Percentiles rank a stretch among this genome's conserved stretches.
These are phyloP conservation scores for Peromyscus eremicus DNA, from an alignment of 2,797 vertebrate genomes.

Conservation along the genomic window DNA sequence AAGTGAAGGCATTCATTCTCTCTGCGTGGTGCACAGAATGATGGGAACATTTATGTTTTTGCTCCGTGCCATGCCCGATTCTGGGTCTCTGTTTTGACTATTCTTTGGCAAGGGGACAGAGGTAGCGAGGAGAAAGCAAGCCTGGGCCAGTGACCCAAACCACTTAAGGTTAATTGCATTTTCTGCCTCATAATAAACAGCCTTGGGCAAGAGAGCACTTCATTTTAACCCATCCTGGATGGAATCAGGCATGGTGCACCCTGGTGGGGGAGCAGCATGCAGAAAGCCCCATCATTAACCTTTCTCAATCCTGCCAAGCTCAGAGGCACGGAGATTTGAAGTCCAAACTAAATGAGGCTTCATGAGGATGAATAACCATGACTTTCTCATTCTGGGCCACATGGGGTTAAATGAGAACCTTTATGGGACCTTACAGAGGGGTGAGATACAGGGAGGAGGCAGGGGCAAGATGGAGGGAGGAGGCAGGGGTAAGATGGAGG, in stretches of 20 bases:
- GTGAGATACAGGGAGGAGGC: background rate
- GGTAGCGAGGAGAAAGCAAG: conserved; percentile 43
- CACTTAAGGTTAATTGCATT: conserved; percentile 66
- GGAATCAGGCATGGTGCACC: background rate
- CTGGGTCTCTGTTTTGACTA: background rate
- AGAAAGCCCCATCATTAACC: background rate
- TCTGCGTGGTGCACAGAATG: background rate
- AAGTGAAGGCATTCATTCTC: conserved; percentile 2
- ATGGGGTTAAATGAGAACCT: background rate
- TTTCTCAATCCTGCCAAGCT: background rate
- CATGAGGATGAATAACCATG: background rate
- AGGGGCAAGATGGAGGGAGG: background rate
- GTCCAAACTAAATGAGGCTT: background rate
- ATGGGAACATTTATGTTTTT: background rate
- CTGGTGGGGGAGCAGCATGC: background rate
- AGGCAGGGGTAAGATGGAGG: background rate
- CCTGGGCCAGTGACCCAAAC: conserved; percentile 46
- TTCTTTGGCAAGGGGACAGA: conserved; percentile 1
- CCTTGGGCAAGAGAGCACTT: background rate
- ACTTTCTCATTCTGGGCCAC: background rate
- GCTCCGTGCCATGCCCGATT: background rate
- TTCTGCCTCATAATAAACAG: conserved; percentile 59
- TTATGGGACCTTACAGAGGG: background rate
- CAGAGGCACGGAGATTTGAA: background rate
- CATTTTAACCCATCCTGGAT: background rate